These are phyloP conservation scores for Candidula unifasciata DNA, from an alignment of 2,888 invertebrate genomes.

Conservation along the genomic window DNA sequence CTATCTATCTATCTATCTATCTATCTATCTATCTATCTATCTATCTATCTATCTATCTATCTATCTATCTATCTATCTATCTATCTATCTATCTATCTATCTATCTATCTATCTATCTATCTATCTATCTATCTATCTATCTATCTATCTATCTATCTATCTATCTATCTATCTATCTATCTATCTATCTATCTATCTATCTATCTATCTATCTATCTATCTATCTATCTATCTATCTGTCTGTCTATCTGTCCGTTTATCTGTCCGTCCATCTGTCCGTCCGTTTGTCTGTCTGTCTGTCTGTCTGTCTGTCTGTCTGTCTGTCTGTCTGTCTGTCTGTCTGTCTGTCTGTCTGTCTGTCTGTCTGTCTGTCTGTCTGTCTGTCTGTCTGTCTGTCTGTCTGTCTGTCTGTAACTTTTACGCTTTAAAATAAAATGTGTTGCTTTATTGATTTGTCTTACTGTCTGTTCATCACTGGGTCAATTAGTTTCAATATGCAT, in stretches of 20 bases:
- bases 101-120: neutral
- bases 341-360: no score
- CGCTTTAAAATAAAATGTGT: neutral
- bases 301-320: neutral
- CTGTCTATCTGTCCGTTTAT: no score
- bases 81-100: neutral
- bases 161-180: no score
- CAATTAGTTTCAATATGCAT: no score
- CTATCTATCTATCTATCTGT: no score
- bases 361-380: no score
- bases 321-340: no score
- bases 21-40: neutral
- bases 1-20: neutral
- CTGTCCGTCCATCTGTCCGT: no score
- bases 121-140: neutral
- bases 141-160: no score
- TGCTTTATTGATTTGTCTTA: neutral
- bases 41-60: neutral
- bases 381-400: neutral
- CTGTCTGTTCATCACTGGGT: no score
- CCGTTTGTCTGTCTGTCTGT: neutral
- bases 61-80: constrained; percentile 20
- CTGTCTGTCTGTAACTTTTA: neutral
- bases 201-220: no score
- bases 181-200: no score